Evolutionary conservation across 2,113 vertebrate genomes (phyloP).

Genomic region (Hemiprocne comata): DNA sequence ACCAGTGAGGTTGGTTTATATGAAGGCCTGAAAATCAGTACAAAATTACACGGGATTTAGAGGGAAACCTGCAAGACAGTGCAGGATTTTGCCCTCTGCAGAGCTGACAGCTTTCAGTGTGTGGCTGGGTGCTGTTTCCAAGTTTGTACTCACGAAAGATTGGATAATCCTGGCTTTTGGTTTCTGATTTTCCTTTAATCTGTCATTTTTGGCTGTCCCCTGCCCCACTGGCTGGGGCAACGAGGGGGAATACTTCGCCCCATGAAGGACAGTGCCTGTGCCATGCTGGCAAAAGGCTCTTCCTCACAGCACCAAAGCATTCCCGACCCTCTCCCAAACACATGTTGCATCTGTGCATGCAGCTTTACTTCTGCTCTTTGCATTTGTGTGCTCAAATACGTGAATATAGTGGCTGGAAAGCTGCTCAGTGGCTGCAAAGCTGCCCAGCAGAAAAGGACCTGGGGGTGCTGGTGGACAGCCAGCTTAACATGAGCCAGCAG

Average conservation of each 20-base stretch:
- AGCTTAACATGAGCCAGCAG: too few species aligned
- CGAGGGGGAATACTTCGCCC: rapidly evolving
- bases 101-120: background rate
- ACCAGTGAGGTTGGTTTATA: background rate
- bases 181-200: background rate
- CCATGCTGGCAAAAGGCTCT: too few species aligned
- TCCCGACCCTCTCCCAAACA: too few species aligned
- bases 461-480: too few species aligned
- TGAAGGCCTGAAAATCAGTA: rapidly evolving
- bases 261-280: rapidly evolving
- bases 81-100: background rate
- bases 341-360: rapidly evolving
- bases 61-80: background rate
- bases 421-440: too few species aligned
- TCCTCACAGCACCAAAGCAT: rapidly evolving
- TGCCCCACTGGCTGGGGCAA: too few species aligned
- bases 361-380: background rate
- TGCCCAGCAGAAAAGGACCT: too few species aligned
- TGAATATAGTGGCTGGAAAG: too few species aligned
- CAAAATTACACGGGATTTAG: background rate
- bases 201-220: background rate
- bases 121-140: background rate
- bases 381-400: rapidly evolving
- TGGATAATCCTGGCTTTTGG: background rate
- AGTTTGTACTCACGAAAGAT: rapidly evolving